Percentiles rank a stretch among this genome's conserved stretches.
These are phyloP conservation scores for Chesias legatella DNA, from an alignment of 2,888 invertebrate genomes.

Conservation along the genomic window DNA sequence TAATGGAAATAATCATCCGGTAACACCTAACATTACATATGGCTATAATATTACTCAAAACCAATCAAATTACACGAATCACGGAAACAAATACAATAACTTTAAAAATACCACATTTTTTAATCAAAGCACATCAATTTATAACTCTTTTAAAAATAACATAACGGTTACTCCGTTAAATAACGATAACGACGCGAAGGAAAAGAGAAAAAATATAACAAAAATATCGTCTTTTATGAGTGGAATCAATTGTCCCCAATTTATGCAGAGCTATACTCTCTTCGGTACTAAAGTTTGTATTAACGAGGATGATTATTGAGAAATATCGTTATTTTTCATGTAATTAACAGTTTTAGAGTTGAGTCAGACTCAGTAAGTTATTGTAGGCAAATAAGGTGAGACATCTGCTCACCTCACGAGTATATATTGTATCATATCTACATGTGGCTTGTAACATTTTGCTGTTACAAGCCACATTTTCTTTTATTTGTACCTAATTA, in stretches of 20 bases:
- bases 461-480: too few species aligned
- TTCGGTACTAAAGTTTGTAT: slow-evolving; percentile 15
- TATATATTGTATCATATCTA: too few species aligned
- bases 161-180: background rate
- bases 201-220: background rate
- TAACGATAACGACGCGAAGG: slow-evolving; percentile 9
- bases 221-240: slow-evolving; percentile 24
- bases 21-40: background rate
- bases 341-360: too few species aligned
- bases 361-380: too few species aligned
- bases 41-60: background rate
- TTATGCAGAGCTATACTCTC: slow-evolving; percentile 11
- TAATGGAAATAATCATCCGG: background rate
- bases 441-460: too few species aligned
- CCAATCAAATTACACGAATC: background rate
- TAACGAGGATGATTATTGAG: slow-evolving; percentile 14
- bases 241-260: slow-evolving; percentile 30
- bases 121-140: background rate
- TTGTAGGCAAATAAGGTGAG: too few species aligned
- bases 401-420: too few species aligned
- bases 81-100: too few species aligned
- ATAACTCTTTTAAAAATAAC: background rate
- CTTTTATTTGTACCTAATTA: too few species aligned
- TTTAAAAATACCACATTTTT: background rate
- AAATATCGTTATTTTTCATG: background rate